Percentiles rank a stretch among this genome's conserved stretches.
Evolutionary conservation across 2,888 invertebrate species (phyloP).

Genomic region (Caenorhabditis angaria): DNA sequence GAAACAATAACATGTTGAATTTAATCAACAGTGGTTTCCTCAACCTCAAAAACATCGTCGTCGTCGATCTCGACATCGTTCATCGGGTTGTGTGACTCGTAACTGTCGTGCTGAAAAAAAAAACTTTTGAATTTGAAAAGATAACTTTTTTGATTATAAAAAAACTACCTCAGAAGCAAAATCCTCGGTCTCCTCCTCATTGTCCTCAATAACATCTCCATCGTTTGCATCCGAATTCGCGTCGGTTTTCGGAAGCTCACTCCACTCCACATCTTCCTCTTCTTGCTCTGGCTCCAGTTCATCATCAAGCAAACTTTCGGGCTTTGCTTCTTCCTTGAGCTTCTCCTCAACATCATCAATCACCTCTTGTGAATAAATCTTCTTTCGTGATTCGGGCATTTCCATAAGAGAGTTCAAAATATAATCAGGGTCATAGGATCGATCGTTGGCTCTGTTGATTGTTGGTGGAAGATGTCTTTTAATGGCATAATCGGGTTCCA

Average conservation of each 20-base stretch:
- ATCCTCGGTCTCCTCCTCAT: neutral
- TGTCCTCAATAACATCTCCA: neutral
- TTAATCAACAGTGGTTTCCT: neutral
- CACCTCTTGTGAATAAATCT: neutral
- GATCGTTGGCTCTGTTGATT: neutral
- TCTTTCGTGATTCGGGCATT: neutral
- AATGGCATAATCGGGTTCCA: neutral
- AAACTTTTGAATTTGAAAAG: too few species aligned
- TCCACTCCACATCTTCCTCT: constrained; percentile 19
- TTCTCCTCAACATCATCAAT: neutral
- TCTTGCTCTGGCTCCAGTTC: constrained; percentile 5
- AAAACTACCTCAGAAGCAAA: neutral
- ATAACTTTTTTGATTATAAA: neutral
- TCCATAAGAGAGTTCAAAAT: neutral
- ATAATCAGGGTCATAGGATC: neutral
- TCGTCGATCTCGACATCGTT: neutral
- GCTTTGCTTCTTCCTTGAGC: neutral
- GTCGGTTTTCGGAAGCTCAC: neutral
- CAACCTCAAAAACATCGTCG: neutral
- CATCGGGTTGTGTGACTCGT: neutral
- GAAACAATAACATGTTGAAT: too few species aligned
- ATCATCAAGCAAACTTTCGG: neutral
- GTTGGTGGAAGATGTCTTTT: neutral
- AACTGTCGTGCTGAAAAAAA: neutral
- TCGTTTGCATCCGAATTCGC: neutral